A percentile compares a stretch with the other conserved stretches of the same genome.
These are phyloP conservation scores for Copidosoma floridanum DNA, from an alignment of 1,140 invertebrate genomes.

Conservation along the genomic window DNA sequence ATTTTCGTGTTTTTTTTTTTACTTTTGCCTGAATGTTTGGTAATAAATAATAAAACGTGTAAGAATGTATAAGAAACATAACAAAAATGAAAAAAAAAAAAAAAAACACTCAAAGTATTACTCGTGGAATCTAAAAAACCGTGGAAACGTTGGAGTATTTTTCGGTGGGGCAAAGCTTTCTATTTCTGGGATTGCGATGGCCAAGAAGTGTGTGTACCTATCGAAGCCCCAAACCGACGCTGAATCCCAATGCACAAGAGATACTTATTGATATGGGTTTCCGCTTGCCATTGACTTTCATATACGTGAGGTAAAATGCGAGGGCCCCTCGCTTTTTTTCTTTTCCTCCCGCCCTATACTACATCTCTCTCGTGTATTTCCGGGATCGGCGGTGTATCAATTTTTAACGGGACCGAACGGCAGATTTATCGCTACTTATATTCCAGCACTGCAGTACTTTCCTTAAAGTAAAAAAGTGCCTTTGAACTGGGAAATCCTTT, in stretches of 20 bases:
- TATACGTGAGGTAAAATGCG: conserved; percentile 44
- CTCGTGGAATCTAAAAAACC: too few relatives aligned
- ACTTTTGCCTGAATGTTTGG: too few relatives aligned
- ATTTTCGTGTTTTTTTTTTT: too few relatives aligned
- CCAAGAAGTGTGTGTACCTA: too few relatives aligned
- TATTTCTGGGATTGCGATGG: too few relatives aligned
- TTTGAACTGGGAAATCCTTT: background rate
- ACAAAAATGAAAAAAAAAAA: too few relatives aligned
- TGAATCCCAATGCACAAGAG: conserved; percentile 36
- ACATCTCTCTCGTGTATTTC: conserved; percentile 45
- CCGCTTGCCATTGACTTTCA: conserved; percentile 48
- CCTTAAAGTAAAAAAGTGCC: background rate
- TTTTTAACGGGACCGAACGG: conserved; percentile 45
- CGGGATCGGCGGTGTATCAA: conserved; percentile 46
- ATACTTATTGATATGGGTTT: conserved; percentile 53
- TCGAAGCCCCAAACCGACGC: background rate
- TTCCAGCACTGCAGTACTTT: conserved; percentile 28
- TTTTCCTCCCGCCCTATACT: too few relatives aligned
- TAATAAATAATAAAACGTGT: too few relatives aligned
- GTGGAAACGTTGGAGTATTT: too few relatives aligned
- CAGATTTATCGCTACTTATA: conserved; percentile 48
- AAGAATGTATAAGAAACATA: too few relatives aligned
- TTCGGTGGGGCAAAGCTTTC: too few relatives aligned
- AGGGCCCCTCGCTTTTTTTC: conserved; percentile 16
- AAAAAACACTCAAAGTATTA: too few relatives aligned